These are phyloP conservation scores for Channa maculata DNA, from an alignment of 2,113 vertebrate species.

Conservation along the genomic window DNA sequence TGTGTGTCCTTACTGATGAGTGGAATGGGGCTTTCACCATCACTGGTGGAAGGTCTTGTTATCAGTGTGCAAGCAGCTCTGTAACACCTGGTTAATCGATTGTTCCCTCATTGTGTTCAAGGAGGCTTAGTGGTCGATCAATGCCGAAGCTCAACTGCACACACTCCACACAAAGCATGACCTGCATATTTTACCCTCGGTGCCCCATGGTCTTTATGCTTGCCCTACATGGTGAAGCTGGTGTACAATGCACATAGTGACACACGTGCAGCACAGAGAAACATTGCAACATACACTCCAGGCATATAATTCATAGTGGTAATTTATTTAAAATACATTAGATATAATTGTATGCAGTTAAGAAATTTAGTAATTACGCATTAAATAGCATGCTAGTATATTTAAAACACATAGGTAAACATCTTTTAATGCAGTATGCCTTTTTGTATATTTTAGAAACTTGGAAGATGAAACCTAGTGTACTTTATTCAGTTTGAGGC, in stretches of 20 bases:
- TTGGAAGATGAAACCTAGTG: too few relatives aligned
- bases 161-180: constrained; percentile 27
- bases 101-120: constrained; percentile 77
- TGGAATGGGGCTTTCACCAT: constrained; percentile 19
- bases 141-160: constrained; percentile 48
- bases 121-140: constrained; percentile 77
- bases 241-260: constrained; percentile 13
- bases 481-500: too few relatives aligned
- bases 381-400: too few relatives aligned
- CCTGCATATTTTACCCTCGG: constrained; percentile 57
- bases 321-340: too few relatives aligned
- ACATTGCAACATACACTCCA: too few relatives aligned
- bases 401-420: too few relatives aligned
- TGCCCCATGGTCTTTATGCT: constrained; percentile 18
- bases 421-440: too few relatives aligned
- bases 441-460: too few relatives aligned
- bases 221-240: constrained; percentile 30
- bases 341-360: too few relatives aligned
- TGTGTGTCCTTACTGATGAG: constrained; percentile 24
- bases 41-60: constrained; percentile 63
- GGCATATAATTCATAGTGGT: too few relatives aligned
- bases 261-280: not conserved
- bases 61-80: constrained; percentile 78
- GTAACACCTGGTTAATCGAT: constrained; percentile 77
- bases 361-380: too few relatives aligned